Percentiles rank a stretch among this genome's conserved stretches.
These are phyloP conservation scores for Meiosimyza platycephala DNA, from an alignment of 2,888 invertebrate genomes.

Conservation along the genomic window DNA sequence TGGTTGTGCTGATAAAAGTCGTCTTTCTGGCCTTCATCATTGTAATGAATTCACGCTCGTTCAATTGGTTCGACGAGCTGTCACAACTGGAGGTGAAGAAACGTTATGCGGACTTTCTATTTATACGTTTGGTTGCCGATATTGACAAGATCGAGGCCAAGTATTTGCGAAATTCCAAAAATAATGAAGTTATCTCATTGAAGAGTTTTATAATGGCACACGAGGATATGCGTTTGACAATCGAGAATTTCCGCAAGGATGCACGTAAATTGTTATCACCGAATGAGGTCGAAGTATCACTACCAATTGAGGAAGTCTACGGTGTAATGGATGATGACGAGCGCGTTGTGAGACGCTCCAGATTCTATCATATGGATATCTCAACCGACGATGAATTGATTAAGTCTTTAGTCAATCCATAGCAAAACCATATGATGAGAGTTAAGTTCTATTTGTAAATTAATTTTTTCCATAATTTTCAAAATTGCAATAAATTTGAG, in stretches of 20 bases:
- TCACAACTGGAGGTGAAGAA: conserved; percentile 60
- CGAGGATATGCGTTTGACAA: conserved; percentile 58
- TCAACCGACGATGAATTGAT: conserved; percentile 54
- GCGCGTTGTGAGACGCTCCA: conserved; percentile 49
- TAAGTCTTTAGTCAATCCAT: conserved; percentile 54
- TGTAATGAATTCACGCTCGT: conserved; percentile 46
- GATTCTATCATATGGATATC: conserved; percentile 55
- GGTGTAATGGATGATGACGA: conserved; percentile 58
- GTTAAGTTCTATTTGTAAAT: conserved; percentile 28
- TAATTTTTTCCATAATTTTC: not conserved
- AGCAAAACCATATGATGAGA: conserved; percentile 24
- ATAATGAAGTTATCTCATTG: conserved; percentile 47
- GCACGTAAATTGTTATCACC: conserved; percentile 59
- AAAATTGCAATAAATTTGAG: conserved; percentile 25
- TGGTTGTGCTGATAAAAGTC: conserved; percentile 45
- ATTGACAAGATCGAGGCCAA: conserved; percentile 59
- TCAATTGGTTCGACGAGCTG: conserved; percentile 51
- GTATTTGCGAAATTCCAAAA: conserved; percentile 43
- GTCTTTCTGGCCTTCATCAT: conserved; percentile 48
- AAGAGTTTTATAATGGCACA: conserved; percentile 57
- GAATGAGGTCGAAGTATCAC: conserved; percentile 59
- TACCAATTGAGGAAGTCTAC: conserved; percentile 62
- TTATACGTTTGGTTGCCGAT: conserved; percentile 59
- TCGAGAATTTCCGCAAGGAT: conserved; percentile 63
- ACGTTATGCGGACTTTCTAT: conserved; percentile 61